These are phyloP conservation scores for Drosophila sucinea DNA, from an alignment of 1,140 invertebrate species.

Conservation along the genomic window DNA sequence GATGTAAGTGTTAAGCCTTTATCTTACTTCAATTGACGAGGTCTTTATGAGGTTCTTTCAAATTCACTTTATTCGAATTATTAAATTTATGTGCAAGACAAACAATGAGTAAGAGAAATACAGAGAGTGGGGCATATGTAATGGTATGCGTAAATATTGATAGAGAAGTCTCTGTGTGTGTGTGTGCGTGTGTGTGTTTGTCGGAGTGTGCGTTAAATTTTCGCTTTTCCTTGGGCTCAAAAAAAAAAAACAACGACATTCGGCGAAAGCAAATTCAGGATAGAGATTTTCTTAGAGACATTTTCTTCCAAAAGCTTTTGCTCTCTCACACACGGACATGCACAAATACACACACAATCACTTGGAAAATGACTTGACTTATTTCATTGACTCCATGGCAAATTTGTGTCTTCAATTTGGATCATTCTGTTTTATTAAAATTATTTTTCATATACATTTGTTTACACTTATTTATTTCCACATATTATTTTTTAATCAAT, in stretches of 20 bases:
- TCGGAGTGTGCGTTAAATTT: constrained; percentile 26
- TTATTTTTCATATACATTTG: not conserved
- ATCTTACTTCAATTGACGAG: not conserved
- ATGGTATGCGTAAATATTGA: constrained; percentile 14
- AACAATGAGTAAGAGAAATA: constrained; percentile 8
- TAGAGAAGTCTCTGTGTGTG: not conserved
- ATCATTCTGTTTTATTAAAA: constrained; percentile 23
- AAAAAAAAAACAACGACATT: constrained; percentile 50
- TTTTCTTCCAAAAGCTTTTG: constrained; percentile 49
- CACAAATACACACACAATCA: constrained; percentile 31
- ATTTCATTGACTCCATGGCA: constrained; percentile 22
- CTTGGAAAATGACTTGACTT: constrained; percentile 3
- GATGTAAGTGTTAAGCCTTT: not conserved
- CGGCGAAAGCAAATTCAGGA: constrained; percentile 72
- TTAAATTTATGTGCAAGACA: not conserved
- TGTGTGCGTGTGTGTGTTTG: constrained; percentile 25
- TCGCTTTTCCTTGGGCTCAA: constrained; percentile 60
- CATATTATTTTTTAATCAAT: constrained; percentile 1
- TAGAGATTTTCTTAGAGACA: constrained; percentile 76
- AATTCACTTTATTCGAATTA: not conserved
- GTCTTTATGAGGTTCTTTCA: not conserved
- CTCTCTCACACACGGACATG: constrained; percentile 25
- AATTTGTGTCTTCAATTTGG: constrained; percentile 2
- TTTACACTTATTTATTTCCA: not conserved
- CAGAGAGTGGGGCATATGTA: constrained; percentile 31